Evolutionary conservation across 2,113 vertebrate species (phyloP).

Genomic region (Camelus dromedarius): DNA sequence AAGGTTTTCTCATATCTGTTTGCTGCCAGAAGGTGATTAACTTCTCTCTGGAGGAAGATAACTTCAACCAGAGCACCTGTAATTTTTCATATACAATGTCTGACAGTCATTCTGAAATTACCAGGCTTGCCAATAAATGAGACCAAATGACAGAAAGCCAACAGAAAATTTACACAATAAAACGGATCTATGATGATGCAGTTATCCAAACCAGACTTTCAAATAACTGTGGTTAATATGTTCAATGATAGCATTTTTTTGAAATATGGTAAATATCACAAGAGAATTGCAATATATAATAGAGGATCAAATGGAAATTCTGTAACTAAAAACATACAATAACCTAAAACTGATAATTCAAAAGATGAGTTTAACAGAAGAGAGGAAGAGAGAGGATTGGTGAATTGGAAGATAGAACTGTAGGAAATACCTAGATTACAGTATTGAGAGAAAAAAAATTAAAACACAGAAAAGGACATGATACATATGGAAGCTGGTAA

Average conservation of each 20-base stretch:
- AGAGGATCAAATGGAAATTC: not conserved
- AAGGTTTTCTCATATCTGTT: conserved; percentile 1
- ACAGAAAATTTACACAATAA: not conserved
- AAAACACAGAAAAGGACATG: not conserved
- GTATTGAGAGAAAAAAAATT: not conserved
- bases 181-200: not conserved
- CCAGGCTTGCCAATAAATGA: not conserved
- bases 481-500: not conserved
- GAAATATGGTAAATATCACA: not conserved
- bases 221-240: not conserved
- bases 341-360: not conserved
- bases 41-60: conserved; percentile 28
- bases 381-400: not conserved
- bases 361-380: not conserved
- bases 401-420: conserved; percentile 10
- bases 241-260: not conserved
- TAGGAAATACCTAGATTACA: not conserved
- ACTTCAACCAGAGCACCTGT: not conserved
- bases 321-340: not conserved
- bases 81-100: conserved; percentile 22
- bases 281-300: not conserved
- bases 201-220: not conserved
- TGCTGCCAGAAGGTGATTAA: conserved; percentile 32
- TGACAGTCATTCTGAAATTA: conserved; percentile 14
- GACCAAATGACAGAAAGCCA: conserved; percentile 23